Base-by-base conservation (phyloP, 2,888 invertebrate genomes). In the Hylaea fasciaria region DNA sequence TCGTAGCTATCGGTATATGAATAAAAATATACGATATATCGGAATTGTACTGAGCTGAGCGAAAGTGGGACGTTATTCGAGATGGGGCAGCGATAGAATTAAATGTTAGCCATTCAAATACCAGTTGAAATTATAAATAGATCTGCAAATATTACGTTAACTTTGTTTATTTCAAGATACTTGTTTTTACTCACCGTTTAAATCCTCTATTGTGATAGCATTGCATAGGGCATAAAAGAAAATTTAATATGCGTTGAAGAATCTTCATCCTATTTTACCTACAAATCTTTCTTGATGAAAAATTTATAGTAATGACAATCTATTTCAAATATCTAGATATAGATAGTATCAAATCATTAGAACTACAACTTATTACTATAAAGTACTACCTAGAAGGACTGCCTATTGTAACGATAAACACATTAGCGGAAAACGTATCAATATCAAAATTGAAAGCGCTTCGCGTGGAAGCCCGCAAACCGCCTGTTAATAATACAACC, bases 401-500 rank as follows among this genome's bases (percentile, higher is more conserved):
- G n/a, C n/a, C n/a, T 22, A 22, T 5, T 22, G 22, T 22, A 22
- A 22, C 22, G 22, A 22, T 22, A 22, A 5, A 22, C 22, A 22
- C 2, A 22, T 49, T 49, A 11, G 43, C 28, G 22, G 13, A n/a
- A 29, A 39, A 35, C 52, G 35, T 53, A 16, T 32, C 44, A n/a
- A 11, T 39, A 14, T 39, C n/a, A 55, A 45, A n/a, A 44, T 28
- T 50, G 22, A 10, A 54, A 58, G 22, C 14, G 1, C 39, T 44
- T 35, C 39, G n/a, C n/a, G 14, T 12, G 14, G 13, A 17, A 49
- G 59, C 59, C 60, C 64, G 62, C 60, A 64, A 62, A 49, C 56
- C 49, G 16, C 43, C 64, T 66, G 65, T 73, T 70, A 73, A 72
- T 70, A 70, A 72, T 66, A 68, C 70, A 71, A 65, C 50, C 69